Evolutionary conservation across 2,113 vertebrate genomes (phyloP), one percentile per base, ranked within the genome.

Genomic region (Plecotus auritus): DNA sequence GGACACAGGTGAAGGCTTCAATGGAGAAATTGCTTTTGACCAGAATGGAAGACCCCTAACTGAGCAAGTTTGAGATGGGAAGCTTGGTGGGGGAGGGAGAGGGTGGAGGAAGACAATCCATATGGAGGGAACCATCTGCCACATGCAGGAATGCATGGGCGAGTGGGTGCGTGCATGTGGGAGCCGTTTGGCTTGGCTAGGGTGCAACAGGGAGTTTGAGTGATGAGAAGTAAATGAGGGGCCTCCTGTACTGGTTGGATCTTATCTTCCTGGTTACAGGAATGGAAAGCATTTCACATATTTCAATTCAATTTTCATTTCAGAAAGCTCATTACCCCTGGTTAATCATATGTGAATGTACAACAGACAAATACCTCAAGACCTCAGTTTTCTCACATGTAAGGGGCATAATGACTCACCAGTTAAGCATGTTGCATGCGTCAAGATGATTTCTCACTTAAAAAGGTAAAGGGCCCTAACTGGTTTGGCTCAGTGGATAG

Each of bases 281-380:
- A 35, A 91, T 23, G n/a, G 86, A 91, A 49, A n/a, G 11, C 12
- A 61, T 35, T 67, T 93, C 51, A 22, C 47, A 49, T 67, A 76
- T 80, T 93, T 90, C 69, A 32, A 16, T 5, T n/a, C n/a, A 54
- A 64, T 74, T 54, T 80, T 95, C 47, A 51, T 74, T 69, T 80
- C 72, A 64, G 51, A 30, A 95, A 70, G 12, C 35, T 74, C 37
- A 77, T 37, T 22, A 23, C 9, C 7, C 1, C 54, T 45, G 54
- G 67, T 69, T 51, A 69, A 73, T 86, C 56, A 49, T 18, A 26
- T 26, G 49, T 42, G 37, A 35, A 20, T 23, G 32, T 7, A 54
- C 3, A 18, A 20, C 1, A 45, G 47, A 22, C 1, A 2, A 32
- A 59, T 4, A 69, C 26, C 14, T 42, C 7, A 2, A 81, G 49